Conservation (phyloP, 2,797 vertebrate species). For the Dermochelys coriacea region DNA sequence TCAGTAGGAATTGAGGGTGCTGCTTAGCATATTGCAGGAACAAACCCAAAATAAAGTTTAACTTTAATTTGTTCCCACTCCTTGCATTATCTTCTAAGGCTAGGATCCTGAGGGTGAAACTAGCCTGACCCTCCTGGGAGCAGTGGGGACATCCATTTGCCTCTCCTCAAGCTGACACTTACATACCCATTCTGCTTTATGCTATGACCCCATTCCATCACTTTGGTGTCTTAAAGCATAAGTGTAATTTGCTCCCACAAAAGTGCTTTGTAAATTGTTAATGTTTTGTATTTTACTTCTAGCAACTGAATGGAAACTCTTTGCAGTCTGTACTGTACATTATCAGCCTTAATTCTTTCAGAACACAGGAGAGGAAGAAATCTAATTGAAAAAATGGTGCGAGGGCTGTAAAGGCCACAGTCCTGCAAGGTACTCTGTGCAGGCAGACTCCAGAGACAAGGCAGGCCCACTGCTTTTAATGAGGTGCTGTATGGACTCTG, state of each 20-base stretch:
- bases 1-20: not conserved
- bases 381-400: not conserved
- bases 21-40: not conserved
- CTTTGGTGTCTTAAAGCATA: not conserved
- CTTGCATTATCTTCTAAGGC: not conserved
- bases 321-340: not conserved
- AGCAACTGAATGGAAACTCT: not conserved
- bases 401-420: not conserved
- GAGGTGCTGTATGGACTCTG: not conserved
- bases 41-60: not conserved
- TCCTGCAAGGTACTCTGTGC: not conserved
- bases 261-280: not conserved
- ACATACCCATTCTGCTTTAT: not conserved
- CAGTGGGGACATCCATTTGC: rapidly evolving
- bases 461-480: not conserved
- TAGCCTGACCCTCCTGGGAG: not conserved
- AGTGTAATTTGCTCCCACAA: too few species aligned
- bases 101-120: not conserved
- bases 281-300: conserved; percentile 25
- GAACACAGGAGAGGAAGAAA: not conserved
- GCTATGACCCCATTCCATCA: rapidly evolving
- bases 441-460: not conserved
- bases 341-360: not conserved
- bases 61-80: not conserved
- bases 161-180: not conserved